Base-by-base conservation (phyloP, 2,888 invertebrate genomes). In the Crocallis elinguaria region DNA sequence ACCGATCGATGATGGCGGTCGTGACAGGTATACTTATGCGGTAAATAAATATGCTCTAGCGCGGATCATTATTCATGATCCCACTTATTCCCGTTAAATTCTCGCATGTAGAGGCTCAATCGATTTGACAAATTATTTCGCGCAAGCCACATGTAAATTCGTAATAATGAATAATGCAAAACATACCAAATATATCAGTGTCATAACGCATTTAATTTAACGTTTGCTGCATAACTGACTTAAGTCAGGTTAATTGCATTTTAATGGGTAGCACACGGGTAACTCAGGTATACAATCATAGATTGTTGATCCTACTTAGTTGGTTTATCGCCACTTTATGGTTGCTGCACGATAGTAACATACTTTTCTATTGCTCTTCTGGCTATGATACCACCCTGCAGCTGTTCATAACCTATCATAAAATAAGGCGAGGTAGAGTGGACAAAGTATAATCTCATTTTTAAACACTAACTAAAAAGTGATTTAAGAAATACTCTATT, bases 1-100 rank as follows among this genome's bases (percentile, higher is more conserved):
- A 77, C 75, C 72, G 71, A 82, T 82, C 82, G 69, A 79, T 79
- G 80, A 85, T 82, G 78, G 77, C 67, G 68, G 75, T 84, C 81
- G 85, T 84, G 85, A 82, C 77, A 77, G 73, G 63, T 73, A 29
- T 49, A 50, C 49, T 48, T 62, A 58, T 58, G 46, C 48, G 42
- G 49, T 45, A 56, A 58, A 56, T 61, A 42, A 46, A 45, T 42
- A 41, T 30, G 5, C 16, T n/a, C 25, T 17, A 19, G 19, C 19
- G 21, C 19, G 17, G 12, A 29, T 38, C 39, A 41, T 21, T 16
- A 36, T 42, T 13, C 19, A 29, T 29, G 42, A 23, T 38, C 13
- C 3, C 30, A 30, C 30, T 51, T 41, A 35, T 23, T 25, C 25
- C 32, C 3, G 17, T 17, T 17, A 13, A 4, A 6, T 25, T 36